Evolutionary conservation across 2,888 invertebrate genomes (phyloP), one percentile per base, ranked within the genome.

Genomic region (Melinopterus prodromus): DNA sequence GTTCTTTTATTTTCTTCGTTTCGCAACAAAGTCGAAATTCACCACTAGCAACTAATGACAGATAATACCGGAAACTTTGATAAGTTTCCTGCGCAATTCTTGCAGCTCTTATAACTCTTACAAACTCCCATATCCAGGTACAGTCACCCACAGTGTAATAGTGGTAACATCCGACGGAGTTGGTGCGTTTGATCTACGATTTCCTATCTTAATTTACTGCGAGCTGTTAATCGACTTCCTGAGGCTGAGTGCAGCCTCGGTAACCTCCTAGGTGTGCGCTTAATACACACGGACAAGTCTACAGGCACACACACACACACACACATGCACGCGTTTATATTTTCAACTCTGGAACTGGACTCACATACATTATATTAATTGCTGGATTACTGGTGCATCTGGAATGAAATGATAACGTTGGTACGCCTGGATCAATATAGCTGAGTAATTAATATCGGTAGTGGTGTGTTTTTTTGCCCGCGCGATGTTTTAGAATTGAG

Each of bases 171-270:
- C 74, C 74, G 74, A 74, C 35, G 5, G 74, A 36, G 74, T 37
- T 36, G 36, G n/a, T 35, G n/a, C 35, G 36, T 74, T 74, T 74
- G 74, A 74, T 74, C 36, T 74, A 74, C 74, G 74, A 37, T 74
- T 74, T 74, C 74, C 74, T 74, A 36, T 74, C 74, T 37, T 74
- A 74, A 74, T 74, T 36, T 15, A 37, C 26, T 74, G 74, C 35
- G 36, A 36, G 37, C 74, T 37, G 36, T 74, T 74, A 74, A 74
- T 74, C 36, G 36, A 74, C 74, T 74, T 74, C 74, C 74, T 74
- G 74, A 53, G 53, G 3, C 53, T 53, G 53, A 53, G 53, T 53
- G 53, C 53, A 53, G 12, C 53, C 53, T 53, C 9, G 53, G 53
- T 53, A 2, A 53, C 1, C 53, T 53, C 53, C 2, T 53, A 53